Evolutionary conservation across 2,113 vertebrate species (phyloP).

Genomic region (Sander lucioperca): DNA sequence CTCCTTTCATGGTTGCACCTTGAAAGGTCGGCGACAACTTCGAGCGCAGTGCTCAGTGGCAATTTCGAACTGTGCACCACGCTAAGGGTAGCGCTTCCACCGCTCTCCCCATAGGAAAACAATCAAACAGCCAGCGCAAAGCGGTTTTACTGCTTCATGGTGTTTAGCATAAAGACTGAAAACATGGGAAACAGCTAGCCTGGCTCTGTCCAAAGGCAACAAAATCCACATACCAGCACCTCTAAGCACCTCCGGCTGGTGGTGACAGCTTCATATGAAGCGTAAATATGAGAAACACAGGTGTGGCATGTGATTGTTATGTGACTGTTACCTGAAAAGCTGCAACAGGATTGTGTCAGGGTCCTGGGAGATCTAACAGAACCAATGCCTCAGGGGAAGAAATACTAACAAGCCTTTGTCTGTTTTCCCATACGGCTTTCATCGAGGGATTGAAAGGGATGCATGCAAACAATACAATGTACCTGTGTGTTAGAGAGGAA

Average conservation of each 20-base stretch:
- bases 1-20: no score
- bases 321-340: slow-evolving; percentile 37
- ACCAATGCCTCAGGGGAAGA: slow-evolving; percentile 21
- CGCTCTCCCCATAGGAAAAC: no score
- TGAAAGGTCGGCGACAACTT: no score
- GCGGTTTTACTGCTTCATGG: no score
- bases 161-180: background rate
- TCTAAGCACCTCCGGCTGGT: background rate
- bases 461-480: slow-evolving; percentile 24
- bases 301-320: slow-evolving; percentile 38
- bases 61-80: no score
- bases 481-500: slow-evolving; percentile 9
- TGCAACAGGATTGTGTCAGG: slow-evolving; percentile 21
- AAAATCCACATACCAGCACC: background rate
- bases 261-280: background rate
- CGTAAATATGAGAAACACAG: background rate
- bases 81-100: no score
- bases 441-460: slow-evolving; percentile 21
- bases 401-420: slow-evolving; percentile 49
- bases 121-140: no score
- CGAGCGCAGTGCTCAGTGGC: no score
- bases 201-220: background rate
- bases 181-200: background rate
- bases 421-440: slow-evolving; percentile 25
- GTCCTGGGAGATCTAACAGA: slow-evolving; percentile 32